A percentile compares a stretch with the other conserved stretches of the same genome.
Conservation (phyloP, 2,888 invertebrate genomes). For the Sympetrum striolatum region DNA sequence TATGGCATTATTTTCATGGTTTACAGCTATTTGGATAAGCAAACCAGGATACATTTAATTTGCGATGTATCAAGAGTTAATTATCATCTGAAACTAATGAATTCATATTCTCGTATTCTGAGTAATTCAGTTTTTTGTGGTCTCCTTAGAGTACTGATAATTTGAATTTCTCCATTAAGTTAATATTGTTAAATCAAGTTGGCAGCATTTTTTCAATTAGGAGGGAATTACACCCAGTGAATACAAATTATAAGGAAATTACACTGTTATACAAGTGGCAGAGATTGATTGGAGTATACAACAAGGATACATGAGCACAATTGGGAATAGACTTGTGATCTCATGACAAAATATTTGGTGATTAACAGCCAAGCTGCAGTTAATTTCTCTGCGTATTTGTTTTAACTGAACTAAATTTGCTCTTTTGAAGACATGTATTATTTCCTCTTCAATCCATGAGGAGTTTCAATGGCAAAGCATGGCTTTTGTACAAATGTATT, state of each 20-base stretch:
- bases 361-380: background rate
- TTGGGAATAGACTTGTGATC: conserved; percentile 15
- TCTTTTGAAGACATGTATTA: conserved; percentile 17
- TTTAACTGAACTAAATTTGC: conserved; percentile 8
- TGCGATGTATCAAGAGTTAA: background rate
- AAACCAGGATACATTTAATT: background rate
- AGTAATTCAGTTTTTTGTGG: conserved; percentile 17
- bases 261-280: background rate
- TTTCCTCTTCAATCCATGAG: background rate
- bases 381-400: conserved; percentile 15
- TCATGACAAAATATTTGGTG: background rate
- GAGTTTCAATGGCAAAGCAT: conserved; percentile 1
- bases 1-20: conserved; percentile 35
- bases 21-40: background rate
- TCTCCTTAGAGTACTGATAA: background rate
- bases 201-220: background rate
- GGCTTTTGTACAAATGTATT: conserved; percentile 39
- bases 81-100: background rate
- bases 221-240: too few species aligned
- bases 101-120: background rate
- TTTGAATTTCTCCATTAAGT: background rate
- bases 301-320: background rate
- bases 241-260: background rate
- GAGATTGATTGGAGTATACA: background rate
- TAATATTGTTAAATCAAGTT: background rate